Conservation (phyloP, 2,113 vertebrate genomes). For the Oreotrochilus melanogaster region DNA sequence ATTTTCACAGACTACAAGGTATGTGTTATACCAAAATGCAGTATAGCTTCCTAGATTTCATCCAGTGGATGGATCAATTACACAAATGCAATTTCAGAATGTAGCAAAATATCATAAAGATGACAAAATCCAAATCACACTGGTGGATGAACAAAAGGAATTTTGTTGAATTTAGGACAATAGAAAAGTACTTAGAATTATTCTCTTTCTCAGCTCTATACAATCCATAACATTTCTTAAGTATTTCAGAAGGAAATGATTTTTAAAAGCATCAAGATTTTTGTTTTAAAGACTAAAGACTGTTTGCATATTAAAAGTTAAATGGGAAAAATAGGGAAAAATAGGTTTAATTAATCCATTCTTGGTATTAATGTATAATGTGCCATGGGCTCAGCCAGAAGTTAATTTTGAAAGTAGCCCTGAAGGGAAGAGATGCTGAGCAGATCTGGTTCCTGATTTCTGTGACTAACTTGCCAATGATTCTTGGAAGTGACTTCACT, state of each 20-base stretch:
- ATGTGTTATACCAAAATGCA: neutral
- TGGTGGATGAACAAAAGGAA: neutral
- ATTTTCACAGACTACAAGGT: neutral
- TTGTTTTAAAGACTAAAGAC: conserved; percentile 4
- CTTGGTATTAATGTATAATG: neutral
- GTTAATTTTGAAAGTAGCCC: neutral
- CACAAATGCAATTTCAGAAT: neutral
- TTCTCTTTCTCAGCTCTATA: neutral
- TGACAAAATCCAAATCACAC: neutral
- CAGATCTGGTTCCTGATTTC: neutral
- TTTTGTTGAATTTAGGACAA: neutral
- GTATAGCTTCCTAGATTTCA: neutral
- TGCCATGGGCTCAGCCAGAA: neutral
- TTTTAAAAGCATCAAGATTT: neutral
- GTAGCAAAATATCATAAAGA: neutral
- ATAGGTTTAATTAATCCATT: conserved; percentile 8
- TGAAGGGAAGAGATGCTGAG: neutral
- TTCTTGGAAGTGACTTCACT: neutral
- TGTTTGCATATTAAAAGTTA: conserved; percentile 8
- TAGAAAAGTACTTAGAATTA: neutral
- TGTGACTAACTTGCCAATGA: neutral
- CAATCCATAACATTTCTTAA: neutral
- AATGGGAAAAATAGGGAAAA: neutral
- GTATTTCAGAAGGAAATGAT: neutral
- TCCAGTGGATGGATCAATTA: neutral